Base-by-base conservation (phyloP, 2,113 vertebrate species). In the Hassar affinis region DNA sequence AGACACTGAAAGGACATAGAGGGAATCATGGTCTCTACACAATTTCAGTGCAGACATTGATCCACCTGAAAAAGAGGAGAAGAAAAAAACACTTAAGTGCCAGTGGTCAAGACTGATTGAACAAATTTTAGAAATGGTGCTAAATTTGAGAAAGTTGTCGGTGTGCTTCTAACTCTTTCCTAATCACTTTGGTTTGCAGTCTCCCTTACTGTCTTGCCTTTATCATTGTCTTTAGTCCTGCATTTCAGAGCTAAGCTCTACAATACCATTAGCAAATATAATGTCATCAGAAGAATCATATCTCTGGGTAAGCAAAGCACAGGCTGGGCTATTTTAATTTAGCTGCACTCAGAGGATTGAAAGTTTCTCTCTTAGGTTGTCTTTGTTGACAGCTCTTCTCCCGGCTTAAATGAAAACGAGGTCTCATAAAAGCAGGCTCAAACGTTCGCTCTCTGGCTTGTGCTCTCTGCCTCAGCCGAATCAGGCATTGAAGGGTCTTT, bases 171-270 rank as follows among this genome's bases (percentile, higher is more conserved):
- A 42, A 78, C 22, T 51, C n/a, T 49, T 51, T 51, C n/a, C 17
- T 51, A 30, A 51, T 51, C 72, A 75, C 6, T 30, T 51, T 68
- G 35, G 47, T 51, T 20, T 69, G 35, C 35, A 69, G 66, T n/a
- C 42, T 45, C 5, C 35, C 38, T 11, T 12, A 76, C 45, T 35
- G 30, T 49, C 30, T 22, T 20, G 49, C 52, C 81, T 84, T 86
- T 84, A 49, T 82, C n/a, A 6, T 38, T 54, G 57, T 85, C 81
- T 88, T 85, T 72, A 88, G 88, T 89, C 87, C 90, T 78, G 86
- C 86, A 83, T 83, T 88, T 85, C 61, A 80, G 84, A 25, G 52
- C 84, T 82, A 68, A 81, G 78, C 27, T 38, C 6, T 56, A 54
- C 76, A 85, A 88, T 80, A 84, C 84, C 74, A 78, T 66, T n/a